phyloP scores from a whole-genome alignment of 2,797 vertebrate species.

The Psittacula derbiana region DNA sequence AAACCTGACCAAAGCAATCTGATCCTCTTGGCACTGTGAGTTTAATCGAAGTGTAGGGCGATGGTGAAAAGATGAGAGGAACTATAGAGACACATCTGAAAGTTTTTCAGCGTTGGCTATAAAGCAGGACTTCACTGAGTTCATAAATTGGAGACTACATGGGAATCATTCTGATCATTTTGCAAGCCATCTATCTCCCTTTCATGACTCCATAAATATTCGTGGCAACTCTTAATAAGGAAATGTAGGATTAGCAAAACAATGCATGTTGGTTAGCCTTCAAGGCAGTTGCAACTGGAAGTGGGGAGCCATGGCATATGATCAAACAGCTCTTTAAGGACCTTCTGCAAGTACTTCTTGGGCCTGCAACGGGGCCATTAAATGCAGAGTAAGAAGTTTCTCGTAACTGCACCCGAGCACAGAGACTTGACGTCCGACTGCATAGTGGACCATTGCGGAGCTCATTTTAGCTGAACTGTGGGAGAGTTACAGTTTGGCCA shows the following conservation, averaged over 20 bases:
- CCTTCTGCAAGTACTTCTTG: conserved; percentile 1
- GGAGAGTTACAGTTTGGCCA: neutral
- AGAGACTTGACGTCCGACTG: accelerated
- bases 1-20: conserved; percentile 25
- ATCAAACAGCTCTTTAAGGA: neutral
- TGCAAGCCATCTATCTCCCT: conserved; percentile 34
- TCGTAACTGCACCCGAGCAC: neutral
- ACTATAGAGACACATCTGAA: neutral
- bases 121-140: neutral
- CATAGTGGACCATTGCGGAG: neutral
- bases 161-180: neutral
- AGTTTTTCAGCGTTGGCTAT: neutral
- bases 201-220: conserved; percentile 51
- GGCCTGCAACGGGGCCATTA: neutral
- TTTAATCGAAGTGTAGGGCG: neutral
- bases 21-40: neutral
- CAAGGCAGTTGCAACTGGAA: conserved; percentile 43
- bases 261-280: neutral
- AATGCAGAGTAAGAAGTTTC: neutral
- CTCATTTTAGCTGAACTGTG: neutral
- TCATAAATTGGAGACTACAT: neutral
- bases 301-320: neutral
- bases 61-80: conserved; percentile 2
- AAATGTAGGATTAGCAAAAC: conserved; percentile 48
- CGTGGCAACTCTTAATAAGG: conserved; percentile 43